Conservation (phyloP, 2,113 vertebrate genomes). For the Pica pica region DNA sequence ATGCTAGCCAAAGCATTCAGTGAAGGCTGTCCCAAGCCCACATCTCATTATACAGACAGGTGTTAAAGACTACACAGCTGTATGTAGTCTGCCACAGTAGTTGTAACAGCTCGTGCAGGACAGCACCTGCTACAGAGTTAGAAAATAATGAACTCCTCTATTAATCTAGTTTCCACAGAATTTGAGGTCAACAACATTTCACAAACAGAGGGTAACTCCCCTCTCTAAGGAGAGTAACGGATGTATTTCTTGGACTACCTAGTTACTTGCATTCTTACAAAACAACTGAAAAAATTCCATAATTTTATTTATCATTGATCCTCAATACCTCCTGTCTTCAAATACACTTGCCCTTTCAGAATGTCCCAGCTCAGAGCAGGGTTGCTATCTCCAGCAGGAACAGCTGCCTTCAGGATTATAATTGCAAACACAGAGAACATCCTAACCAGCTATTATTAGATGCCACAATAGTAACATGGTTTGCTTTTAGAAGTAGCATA, state of each 20-base stretch:
- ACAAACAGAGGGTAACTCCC: neutral
- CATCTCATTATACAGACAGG: neutral
- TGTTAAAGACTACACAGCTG: neutral
- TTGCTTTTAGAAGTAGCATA: neutral
- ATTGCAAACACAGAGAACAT: neutral
- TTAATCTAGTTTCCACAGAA: neutral
- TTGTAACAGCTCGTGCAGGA: neutral
- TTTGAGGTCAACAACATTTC: neutral
- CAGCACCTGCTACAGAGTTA: neutral
- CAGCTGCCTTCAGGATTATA: neutral
- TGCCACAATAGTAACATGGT: rapidly evolving
- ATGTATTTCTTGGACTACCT: neutral
- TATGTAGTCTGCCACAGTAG: neutral
- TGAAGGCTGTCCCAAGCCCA: neutral
- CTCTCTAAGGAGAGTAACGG: neutral
- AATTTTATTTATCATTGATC: neutral
- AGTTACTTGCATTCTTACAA: neutral
- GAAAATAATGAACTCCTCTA: neutral
- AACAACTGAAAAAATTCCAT: neutral
- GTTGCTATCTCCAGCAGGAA: neutral
- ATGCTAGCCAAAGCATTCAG: neutral
- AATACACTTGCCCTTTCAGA: neutral
- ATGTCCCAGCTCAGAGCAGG: neutral
- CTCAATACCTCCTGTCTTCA: neutral
- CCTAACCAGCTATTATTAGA: neutral